Conservation (phyloP, 2,888 invertebrate genomes). For the Pristionchus entomophagus region DNA sequence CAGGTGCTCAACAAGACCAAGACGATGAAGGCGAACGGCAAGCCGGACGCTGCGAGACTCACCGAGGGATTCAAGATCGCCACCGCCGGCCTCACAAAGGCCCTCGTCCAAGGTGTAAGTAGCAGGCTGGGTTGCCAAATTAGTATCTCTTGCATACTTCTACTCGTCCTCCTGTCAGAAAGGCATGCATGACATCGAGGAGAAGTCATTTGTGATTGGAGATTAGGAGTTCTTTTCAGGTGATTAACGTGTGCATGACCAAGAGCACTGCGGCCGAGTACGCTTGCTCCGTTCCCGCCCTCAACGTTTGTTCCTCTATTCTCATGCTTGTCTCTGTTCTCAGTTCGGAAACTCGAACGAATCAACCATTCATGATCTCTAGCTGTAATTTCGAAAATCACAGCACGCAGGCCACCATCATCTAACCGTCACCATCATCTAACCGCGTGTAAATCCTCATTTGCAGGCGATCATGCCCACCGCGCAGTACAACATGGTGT, state of each 20-base stretch:
- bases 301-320: neutral
- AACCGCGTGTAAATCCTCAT: neutral
- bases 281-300: neutral
- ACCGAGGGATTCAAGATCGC: constrained; percentile 30
- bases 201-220: too few relatives aligned
- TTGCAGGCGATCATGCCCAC: neutral
- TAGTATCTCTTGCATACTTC: too few relatives aligned
- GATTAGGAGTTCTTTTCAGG: too few relatives aligned
- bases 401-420: too few relatives aligned
- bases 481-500: neutral
- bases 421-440: too few relatives aligned
- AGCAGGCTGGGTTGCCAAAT: too few relatives aligned
- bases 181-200: too few relatives aligned
- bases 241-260: constrained; percentile 19
- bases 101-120: neutral
- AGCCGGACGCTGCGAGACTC: neutral
- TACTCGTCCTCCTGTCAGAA: too few relatives aligned
- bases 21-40: constrained; percentile 11
- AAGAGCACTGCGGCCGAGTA: constrained; percentile 21
- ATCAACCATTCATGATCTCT: too few relatives aligned
- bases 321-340: neutral
- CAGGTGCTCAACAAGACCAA: neutral
- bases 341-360: neutral
- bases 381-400: too few relatives aligned
- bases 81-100: neutral